A percentile compares a stretch with the other conserved stretches of the same genome.
These are phyloP conservation scores for Campodea augens DNA, from an alignment of 1,140 invertebrate genomes.

Conservation along the genomic window DNA sequence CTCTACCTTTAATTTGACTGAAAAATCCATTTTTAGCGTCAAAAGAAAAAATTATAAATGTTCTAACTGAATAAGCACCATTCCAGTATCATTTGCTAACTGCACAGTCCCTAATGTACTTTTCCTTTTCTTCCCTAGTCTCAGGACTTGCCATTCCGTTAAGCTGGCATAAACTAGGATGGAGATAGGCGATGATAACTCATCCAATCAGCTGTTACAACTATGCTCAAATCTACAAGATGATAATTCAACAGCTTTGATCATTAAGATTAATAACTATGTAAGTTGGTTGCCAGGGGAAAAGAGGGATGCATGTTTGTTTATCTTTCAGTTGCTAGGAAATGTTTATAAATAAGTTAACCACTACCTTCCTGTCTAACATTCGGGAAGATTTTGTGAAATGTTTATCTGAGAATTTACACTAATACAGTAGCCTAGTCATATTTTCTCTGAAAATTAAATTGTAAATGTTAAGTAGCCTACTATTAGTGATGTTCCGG, in stretches of 20 bases:
- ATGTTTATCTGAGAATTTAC: background rate
- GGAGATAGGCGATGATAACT: background rate
- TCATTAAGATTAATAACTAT: slow-evolving; percentile 1
- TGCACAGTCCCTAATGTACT: too few species aligned
- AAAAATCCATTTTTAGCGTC: too few species aligned
- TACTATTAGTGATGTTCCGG: too few species aligned
- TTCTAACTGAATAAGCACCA: too few species aligned
- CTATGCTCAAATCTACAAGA: background rate
- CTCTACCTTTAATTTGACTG: too few species aligned
- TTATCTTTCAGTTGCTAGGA: background rate
- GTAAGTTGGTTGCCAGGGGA: too few species aligned
- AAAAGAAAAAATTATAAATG: too few species aligned
- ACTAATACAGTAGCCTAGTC: background rate
- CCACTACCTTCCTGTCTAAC: background rate
- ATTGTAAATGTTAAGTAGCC: too few species aligned
- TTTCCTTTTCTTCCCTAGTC: too few species aligned
- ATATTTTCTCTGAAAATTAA: background rate
- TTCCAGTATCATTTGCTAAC: too few species aligned
- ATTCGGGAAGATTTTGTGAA: background rate
- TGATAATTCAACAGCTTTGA: background rate
- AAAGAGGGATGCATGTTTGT: background rate
- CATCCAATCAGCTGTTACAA: background rate
- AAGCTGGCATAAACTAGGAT: too few species aligned
- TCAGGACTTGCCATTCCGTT: too few species aligned
- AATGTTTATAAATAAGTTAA: background rate